A percentile compares a stretch with the other conserved stretches of the same genome.
Conservation (phyloP, 2,113 vertebrate species). For the Tragelaphus buxtoni region DNA sequence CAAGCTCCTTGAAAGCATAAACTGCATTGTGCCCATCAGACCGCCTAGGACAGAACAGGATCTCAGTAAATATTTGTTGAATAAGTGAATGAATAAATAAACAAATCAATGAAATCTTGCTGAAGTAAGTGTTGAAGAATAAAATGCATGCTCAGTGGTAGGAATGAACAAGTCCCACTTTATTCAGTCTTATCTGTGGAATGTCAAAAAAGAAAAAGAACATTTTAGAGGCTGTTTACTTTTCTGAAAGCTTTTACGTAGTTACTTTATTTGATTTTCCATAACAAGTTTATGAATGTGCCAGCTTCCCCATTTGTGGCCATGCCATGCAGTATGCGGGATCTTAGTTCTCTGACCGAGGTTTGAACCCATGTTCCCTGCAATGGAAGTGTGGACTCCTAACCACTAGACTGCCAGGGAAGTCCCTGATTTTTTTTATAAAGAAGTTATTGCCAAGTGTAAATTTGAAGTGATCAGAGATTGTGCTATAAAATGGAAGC, state of each 20-base stretch:
- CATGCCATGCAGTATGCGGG: neutral
- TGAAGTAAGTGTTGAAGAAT: neutral
- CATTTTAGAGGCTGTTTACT: neutral
- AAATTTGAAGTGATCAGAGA: slow-evolving; percentile 1
- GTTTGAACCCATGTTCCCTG: neutral
- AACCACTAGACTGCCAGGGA: neutral
- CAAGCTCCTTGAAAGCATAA: neutral
- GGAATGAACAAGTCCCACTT: neutral
- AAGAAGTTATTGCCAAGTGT: neutral
- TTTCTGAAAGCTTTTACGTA: slow-evolving; percentile 26
- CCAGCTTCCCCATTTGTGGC: neutral
- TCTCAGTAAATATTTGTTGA: slow-evolving; percentile 7
- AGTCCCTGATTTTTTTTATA: neutral
- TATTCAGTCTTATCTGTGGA: neutral
- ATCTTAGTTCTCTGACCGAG: neutral
- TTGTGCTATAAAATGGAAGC: neutral
- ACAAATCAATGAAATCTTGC: slow-evolving; percentile 5
- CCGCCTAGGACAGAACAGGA: neutral
- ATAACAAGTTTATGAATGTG: neutral
- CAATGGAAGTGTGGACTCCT: neutral
- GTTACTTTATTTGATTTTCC: slow-evolving; percentile 20
- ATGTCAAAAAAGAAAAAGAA: neutral
- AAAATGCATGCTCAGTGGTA: neutral
- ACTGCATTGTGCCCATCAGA: neutral
- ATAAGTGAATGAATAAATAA: neutral